Base-by-base conservation (phyloP, 2,888 invertebrate species). In the Linnaemya vulpina region DNA sequence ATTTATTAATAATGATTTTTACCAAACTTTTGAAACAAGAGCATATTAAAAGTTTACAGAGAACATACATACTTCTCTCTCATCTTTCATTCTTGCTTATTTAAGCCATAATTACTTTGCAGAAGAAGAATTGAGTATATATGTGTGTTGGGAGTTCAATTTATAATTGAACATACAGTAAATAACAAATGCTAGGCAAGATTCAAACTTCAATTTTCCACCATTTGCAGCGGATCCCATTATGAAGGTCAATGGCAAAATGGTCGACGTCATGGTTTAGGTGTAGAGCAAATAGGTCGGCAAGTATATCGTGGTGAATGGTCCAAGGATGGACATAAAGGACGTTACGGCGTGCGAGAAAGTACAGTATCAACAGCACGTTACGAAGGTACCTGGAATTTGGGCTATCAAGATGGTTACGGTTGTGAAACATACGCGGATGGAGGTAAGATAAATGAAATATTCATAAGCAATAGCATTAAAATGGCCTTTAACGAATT, bases 211-310 rank as follows among this genome's bases (percentile, higher is more conserved):
- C 13, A 4, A n/a, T 38, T 9, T 53, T 17, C 13, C 9, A 35
- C 8, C 58, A 13, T 30, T 81, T 94, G 55, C 94, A 98, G 97
- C 93, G 99, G 98, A 74, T 98, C 98, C 92, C 96, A 97, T 88
- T 99, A 96, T 94, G 98, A 98, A 93, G 99, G 99, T 85, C 98
- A 99, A 93, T 99, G 99, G 99, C 99, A 98, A 93, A 99, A 99
- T 92, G 99, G 99, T 87, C 98, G 99, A 93, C 95, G 99, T 74
- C 99, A 99, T 92, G 99, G 99, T 11, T 94, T 99, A 90, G 99
- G 99, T 84, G 97, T 99, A 91, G 99, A 99, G 93, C 97, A 97
- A 86, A 95, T 99, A 87, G 99, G 99, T 62, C 95, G 98, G 78
- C 99, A 99, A 97, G 94, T 98, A 88, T 99, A 99, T 94, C 95